Percentiles rank a stretch among this genome's conserved stretches.
Conservation (phyloP, 2,113 vertebrate species). For the Chlorocebus sabaeus region DNA sequence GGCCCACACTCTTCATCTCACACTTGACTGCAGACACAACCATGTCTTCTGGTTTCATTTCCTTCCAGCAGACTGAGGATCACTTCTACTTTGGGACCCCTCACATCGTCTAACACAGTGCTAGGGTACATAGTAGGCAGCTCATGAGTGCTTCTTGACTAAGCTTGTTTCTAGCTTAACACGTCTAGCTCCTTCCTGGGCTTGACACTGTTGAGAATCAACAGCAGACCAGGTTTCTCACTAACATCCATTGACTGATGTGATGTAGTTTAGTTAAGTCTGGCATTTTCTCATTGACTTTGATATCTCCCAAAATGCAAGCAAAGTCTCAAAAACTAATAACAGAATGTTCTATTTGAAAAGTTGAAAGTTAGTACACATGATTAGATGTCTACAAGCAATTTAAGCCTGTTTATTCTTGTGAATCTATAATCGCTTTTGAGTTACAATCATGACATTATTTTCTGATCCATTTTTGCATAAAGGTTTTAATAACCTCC, state of each 20-base stretch:
- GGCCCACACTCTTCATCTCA: not conserved
- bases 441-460: slow-evolving; percentile 39
- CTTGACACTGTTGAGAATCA: not conserved
- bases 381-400: slow-evolving; percentile 49
- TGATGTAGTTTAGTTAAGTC: slow-evolving; percentile 74
- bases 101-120: not conserved
- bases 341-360: slow-evolving; percentile 64
- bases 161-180: not conserved
- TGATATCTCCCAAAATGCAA: slow-evolving; percentile 75
- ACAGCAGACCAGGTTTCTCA: not conserved
- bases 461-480: slow-evolving; percentile 73
- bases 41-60: not conserved
- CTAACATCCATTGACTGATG: slow-evolving; percentile 18
- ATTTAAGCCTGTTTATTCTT: slow-evolving; percentile 63
- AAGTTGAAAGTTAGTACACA: slow-evolving; percentile 66
- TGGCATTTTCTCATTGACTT: slow-evolving; percentile 65
- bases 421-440: slow-evolving; percentile 66
- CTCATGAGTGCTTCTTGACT: not conserved
- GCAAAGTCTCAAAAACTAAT: slow-evolving; percentile 67
- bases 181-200: not conserved
- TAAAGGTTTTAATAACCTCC: slow-evolving; percentile 71
- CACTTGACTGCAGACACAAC: not conserved
- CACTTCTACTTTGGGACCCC: not conserved
- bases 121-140: not conserved
- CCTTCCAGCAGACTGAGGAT: not conserved